phyloP scores from a whole-genome alignment of 2,797 vertebrate species.

The Sparidentex hasta region DNA sequence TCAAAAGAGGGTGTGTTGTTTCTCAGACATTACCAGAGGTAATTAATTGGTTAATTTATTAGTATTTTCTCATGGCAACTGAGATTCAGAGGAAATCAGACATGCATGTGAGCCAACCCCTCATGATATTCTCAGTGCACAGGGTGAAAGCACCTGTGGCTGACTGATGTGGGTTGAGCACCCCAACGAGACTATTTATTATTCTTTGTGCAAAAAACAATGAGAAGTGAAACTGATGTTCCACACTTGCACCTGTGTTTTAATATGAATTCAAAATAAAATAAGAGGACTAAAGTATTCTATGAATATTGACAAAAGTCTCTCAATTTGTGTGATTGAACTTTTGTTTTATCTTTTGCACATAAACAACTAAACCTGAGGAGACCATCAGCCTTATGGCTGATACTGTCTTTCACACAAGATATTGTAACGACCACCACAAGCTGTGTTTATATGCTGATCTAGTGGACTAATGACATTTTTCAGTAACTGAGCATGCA shows the following conservation, averaged over 20 bases:
- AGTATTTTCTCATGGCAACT: constrained; percentile 9
- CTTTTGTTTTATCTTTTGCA: constrained; percentile 1
- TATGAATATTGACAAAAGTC: background rate
- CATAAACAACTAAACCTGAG: constrained; percentile 19
- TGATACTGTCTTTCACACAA: background rate
- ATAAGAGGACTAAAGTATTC: background rate
- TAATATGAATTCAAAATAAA: background rate
- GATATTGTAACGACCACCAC: constrained; percentile 4
- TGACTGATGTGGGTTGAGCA: constrained; percentile 4
- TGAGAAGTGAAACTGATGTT: constrained; percentile 18
- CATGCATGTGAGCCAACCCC: background rate
- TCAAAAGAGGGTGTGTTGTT: background rate
- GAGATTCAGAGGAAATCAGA: constrained; percentile 24
- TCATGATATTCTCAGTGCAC: background rate
- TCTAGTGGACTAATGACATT: constrained; percentile 10
- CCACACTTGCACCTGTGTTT: constrained; percentile 25
- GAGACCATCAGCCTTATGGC: background rate
- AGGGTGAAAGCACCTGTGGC: constrained; percentile 3
- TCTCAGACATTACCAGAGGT: background rate
- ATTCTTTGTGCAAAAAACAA: constrained; percentile 11
- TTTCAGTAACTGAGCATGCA: background rate
- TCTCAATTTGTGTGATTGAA: background rate
- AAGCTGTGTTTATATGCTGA: constrained; percentile 3
- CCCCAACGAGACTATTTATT: constrained; percentile 12
- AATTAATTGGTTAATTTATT: background rate